Evolutionary conservation across 1,140 invertebrate genomes (phyloP).

Genomic region (Ylistrum balloti): DNA sequence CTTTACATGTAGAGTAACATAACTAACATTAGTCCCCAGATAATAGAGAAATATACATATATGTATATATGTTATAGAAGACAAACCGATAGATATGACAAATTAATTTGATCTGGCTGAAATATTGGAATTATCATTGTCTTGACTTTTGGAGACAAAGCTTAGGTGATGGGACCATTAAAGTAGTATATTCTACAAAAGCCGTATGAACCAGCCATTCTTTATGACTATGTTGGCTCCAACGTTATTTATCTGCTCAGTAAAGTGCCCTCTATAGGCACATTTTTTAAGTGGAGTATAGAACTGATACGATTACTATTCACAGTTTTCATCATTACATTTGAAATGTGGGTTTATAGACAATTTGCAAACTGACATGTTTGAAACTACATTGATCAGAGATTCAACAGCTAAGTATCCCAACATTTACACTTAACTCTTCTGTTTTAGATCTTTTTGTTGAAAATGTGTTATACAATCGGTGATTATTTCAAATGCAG

Average conservation of each 20-base stretch:
- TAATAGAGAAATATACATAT: too few species aligned
- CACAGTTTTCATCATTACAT: background rate
- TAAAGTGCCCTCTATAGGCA: background rate
- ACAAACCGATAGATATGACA: too few species aligned
- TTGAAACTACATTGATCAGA: background rate
- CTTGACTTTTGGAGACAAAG: background rate
- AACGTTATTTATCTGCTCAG: background rate
- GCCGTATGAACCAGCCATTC: background rate
- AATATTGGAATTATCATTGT: too few species aligned
- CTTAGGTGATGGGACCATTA: too few species aligned
- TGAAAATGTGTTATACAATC: too few species aligned
- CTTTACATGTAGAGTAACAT: background rate
- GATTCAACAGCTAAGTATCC: background rate
- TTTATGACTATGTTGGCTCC: background rate
- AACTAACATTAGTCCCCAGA: too few species aligned
- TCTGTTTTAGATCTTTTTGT: too few species aligned
- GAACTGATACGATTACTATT: background rate
- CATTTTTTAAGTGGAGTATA: background rate
- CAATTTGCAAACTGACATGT: background rate
- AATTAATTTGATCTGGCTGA: too few species aligned
- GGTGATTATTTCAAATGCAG: too few species aligned
- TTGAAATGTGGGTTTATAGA: background rate
- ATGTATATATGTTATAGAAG: too few species aligned
- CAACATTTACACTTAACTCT: background rate
- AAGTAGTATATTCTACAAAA: too few species aligned